Conservation (phyloP, 2,888 invertebrate species). For the Timandra comae region DNA sequence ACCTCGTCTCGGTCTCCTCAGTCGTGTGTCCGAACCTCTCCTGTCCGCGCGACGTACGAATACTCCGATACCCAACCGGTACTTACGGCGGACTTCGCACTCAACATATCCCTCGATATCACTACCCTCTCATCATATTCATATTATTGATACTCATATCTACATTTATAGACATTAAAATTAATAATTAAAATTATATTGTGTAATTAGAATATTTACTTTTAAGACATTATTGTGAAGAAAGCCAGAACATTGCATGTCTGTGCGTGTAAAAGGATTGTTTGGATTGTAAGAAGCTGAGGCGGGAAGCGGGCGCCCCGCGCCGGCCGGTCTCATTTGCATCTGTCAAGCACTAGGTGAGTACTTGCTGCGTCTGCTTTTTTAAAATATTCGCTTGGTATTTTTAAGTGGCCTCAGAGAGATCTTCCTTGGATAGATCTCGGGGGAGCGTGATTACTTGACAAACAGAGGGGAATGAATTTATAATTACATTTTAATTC, state of each 20-base stretch:
- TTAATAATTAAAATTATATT: conserved; percentile 21
- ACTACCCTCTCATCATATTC: conserved; percentile 37
- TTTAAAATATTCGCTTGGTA: conserved; percentile 39
- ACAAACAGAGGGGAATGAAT: conserved; percentile 24
- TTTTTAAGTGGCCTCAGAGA: conserved; percentile 33
- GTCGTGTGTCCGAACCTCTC: conserved; percentile 70
- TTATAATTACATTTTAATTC: conserved; percentile 23
- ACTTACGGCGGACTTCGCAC: conserved; percentile 51
- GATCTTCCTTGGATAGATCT: conserved; percentile 36
- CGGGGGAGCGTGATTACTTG: conserved; percentile 28
- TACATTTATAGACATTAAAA: conserved; percentile 24
- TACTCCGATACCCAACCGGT: conserved; percentile 64
- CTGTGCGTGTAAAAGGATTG: conserved; percentile 50
- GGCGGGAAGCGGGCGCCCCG: conserved; percentile 41
- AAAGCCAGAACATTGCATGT: conserved; percentile 39
- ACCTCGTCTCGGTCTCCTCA: conserved; percentile 68
- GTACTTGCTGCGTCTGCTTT: conserved; percentile 53
- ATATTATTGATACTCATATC: conserved; percentile 14
- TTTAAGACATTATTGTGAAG: conserved; percentile 35
- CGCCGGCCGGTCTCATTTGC: conserved; percentile 55
- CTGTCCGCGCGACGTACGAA: conserved; percentile 69
- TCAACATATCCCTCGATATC: conserved; percentile 38
- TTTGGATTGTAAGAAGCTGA: conserved; percentile 58
- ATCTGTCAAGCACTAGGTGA: conserved; percentile 61
- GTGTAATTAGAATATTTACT: conserved; percentile 24